phyloP scores from a whole-genome alignment of 2,113 vertebrate species.

The Euleptes europaea region DNA sequence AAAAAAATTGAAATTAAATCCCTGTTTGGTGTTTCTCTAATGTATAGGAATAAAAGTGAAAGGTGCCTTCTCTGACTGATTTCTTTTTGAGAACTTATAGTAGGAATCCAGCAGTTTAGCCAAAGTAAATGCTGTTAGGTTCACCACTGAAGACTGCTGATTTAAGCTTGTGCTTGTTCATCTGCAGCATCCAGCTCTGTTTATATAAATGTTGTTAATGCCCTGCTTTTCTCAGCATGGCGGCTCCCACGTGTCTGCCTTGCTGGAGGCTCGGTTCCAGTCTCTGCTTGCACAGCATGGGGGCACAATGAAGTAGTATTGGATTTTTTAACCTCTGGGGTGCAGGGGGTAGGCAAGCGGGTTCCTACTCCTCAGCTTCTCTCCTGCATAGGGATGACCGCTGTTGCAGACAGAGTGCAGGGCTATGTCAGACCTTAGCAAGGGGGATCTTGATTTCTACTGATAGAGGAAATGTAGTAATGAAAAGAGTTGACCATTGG shows the following conservation, averaged over 20 bases:
- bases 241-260: neutral
- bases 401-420: neutral
- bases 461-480: neutral
- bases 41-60: slow-evolving; percentile 15
- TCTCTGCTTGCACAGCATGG: neutral
- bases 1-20: neutral
- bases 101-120: fast-evolving
- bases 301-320: neutral
- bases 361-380: neutral
- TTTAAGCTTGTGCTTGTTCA: neutral
- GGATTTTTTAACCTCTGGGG: neutral
- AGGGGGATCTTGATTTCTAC: neutral
- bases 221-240: neutral
- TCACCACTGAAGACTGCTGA: neutral
- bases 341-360: no score
- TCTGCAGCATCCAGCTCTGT: neutral
- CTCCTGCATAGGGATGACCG: neutral
- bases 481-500: no score
- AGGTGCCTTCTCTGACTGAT: neutral
- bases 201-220: neutral
- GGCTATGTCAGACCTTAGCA: neutral
- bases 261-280: neutral
- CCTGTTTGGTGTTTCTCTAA: neutral
- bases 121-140: neutral
- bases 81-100: neutral